These are phyloP conservation scores for Champsocephalus gunnari DNA, from an alignment of 2,797 vertebrate genomes.

Conservation along the genomic window DNA sequence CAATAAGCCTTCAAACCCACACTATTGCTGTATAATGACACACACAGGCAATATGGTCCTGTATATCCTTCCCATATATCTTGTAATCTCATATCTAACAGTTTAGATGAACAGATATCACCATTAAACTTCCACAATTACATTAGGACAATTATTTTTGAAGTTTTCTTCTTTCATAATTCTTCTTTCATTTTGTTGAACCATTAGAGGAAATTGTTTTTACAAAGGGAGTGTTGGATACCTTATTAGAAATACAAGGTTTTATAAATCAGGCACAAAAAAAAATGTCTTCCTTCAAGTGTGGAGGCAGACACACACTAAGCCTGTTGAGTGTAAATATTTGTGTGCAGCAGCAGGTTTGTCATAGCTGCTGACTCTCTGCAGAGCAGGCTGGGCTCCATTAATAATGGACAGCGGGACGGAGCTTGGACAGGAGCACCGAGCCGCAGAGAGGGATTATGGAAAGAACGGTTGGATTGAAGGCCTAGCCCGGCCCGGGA, in stretches of 20 bases:
- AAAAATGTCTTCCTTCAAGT: slow-evolving; percentile 4
- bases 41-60: neutral
- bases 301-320: slow-evolving; percentile 23
- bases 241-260: too few relatives aligned
- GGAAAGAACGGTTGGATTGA: slow-evolving; percentile 21
- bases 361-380: slow-evolving; percentile 37
- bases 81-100: neutral
- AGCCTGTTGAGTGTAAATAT: slow-evolving; percentile 61
- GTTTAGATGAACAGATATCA: neutral
- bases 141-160: too few relatives aligned
- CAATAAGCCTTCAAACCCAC: neutral
- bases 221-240: too few relatives aligned
- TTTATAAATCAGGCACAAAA: neutral
- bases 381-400: slow-evolving; percentile 24
- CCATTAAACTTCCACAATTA: too few relatives aligned
- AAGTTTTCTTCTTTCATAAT: too few relatives aligned
- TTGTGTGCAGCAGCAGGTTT: slow-evolving; percentile 43
- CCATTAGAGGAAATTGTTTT: too few relatives aligned
- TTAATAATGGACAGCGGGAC: slow-evolving; percentile 47
- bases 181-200: too few relatives aligned
- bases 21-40: neutral
- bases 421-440: slow-evolving; percentile 17
- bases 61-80: neutral
- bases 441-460: slow-evolving; percentile 31
- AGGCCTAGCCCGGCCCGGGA: neutral